Base-by-base conservation (phyloP, 1,140 invertebrate species). In the Pentalonia nigronervosa region DNA sequence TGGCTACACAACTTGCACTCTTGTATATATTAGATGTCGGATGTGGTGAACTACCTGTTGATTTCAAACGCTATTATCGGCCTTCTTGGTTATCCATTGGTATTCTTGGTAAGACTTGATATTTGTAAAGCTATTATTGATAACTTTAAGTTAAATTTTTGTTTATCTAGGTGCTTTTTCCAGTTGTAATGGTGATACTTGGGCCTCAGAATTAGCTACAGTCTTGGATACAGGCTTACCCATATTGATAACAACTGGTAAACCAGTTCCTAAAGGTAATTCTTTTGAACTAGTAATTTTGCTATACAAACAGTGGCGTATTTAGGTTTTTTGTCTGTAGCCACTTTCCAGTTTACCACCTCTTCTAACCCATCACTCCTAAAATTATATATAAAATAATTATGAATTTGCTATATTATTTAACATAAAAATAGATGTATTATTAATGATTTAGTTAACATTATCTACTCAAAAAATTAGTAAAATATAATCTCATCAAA, bases 111-210 rank as follows among this genome's bases (percentile, higher is more conserved):
- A 95, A 95, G 94, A 90, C 88, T 50, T 41, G 17, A 83, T 81
- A 60, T 67, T 90, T 45, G 8, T n/a, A 8, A 76, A 7, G 36
- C 2, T 76, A 30, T 30, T 41, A 83, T 41, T 41, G 41, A 20
- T 89, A 1, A 84, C 36, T 45, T 25, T 48, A 45, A 50, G 14
- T 93, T 47, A 7, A 8, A 48, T 53, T 90, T 93, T n/a, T 93
- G 30, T 92, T 90, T 56, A 0, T 95, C 86, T 94, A 97, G 97
- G 97, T 94, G 96, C 97, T 7, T 96, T 98, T 94, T 96, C 98
- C 11, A 98, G 98, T 94, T 97, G 97, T 94, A 98, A 97, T 95
- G 98, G 98, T 14, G 98, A 99, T 94, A 99, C 98, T 1, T 98
- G 98, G 97, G 97, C 98, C 83, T 98, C 98, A 41, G 98, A 99